A percentile compares a stretch with the other conserved stretches of the same genome.
Conservation (phyloP, 2,113 vertebrate species). For the Vombatus ursinus region DNA sequence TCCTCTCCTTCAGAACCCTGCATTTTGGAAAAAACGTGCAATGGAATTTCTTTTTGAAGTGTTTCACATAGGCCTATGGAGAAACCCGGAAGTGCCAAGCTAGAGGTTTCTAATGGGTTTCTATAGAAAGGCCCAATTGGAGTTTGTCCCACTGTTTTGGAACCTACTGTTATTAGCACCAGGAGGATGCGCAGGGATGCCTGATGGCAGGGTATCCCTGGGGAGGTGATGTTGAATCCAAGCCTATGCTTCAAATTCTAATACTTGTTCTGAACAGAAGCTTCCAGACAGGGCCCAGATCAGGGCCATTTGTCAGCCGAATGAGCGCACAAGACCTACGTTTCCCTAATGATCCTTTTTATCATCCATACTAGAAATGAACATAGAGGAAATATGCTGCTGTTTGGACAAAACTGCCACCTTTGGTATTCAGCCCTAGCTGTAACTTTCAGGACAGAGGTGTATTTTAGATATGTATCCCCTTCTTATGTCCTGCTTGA, state of each 20-base stretch:
- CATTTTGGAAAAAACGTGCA: neutral
- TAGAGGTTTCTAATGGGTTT: neutral
- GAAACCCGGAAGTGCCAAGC: neutral
- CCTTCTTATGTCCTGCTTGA: neutral
- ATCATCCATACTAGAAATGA: neutral
- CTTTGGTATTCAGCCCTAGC: neutral
- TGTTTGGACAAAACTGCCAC: neutral
- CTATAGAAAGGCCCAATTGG: neutral
- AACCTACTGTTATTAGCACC: neutral
- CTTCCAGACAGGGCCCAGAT: neutral
- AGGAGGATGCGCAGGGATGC: neutral
- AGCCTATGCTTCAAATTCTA: neutral
- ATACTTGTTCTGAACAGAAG: neutral
- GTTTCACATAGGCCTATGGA: neutral
- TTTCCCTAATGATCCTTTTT: neutral
- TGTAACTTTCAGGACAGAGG: neutral
- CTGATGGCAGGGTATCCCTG: neutral
- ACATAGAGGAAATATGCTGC: neutral
- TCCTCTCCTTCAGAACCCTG: neutral
- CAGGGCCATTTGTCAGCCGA: neutral
- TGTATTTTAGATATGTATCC: neutral
- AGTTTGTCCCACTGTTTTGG: neutral
- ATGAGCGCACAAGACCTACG: neutral
- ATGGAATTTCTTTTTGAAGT: neutral
- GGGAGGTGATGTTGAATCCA: neutral